Conservation (phyloP, 2,888 invertebrate species). For the Sceliomorpha sp. region DNA sequence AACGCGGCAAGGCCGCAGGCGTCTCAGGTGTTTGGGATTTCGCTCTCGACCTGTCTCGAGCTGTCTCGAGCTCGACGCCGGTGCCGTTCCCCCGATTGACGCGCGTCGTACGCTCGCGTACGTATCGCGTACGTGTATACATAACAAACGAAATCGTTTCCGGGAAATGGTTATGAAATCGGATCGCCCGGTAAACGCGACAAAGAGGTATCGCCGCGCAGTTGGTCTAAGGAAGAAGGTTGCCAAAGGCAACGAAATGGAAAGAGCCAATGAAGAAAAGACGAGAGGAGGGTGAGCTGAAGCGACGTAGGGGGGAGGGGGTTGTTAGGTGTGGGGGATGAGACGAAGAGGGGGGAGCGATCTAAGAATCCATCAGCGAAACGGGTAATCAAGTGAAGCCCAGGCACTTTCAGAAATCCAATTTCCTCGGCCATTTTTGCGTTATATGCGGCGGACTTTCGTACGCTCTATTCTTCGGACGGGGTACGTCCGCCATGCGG, state of each 20-base stretch:
- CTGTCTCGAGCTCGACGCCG: conserved; percentile 27
- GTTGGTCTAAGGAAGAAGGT: conserved; percentile 49
- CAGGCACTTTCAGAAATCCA: conserved; percentile 70
- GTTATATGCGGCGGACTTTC: conserved; percentile 48
- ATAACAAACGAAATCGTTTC: conserved; percentile 64
- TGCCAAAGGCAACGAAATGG: conserved; percentile 53
- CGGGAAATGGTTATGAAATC: conserved; percentile 70
- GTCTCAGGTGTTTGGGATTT: conserved; percentile 57
- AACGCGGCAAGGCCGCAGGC: conserved; percentile 29
- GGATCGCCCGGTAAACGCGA: conserved; percentile 52
- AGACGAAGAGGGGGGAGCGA: conserved; percentile 57
- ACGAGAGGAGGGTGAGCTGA: too few species aligned
- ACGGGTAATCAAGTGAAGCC: conserved; percentile 70
- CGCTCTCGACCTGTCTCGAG: too few species aligned
- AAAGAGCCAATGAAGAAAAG: conserved; percentile 48
- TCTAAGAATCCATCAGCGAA: conserved; percentile 73
- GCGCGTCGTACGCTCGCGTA: conserved; percentile 2
- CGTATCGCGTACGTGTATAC: conserved; percentile 13
- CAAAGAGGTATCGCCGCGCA: conserved; percentile 38
- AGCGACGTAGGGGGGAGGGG: too few species aligned
- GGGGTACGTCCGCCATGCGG: conserved; percentile 16
- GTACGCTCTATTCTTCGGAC: conserved; percentile 40
- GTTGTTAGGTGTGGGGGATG: conserved; percentile 14
- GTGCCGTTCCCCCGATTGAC: conserved; percentile 17
- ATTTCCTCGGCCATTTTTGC: conserved; percentile 71